Evolutionary conservation across 1,140 invertebrate species (phyloP).

Genomic region (Proales similis): DNA sequence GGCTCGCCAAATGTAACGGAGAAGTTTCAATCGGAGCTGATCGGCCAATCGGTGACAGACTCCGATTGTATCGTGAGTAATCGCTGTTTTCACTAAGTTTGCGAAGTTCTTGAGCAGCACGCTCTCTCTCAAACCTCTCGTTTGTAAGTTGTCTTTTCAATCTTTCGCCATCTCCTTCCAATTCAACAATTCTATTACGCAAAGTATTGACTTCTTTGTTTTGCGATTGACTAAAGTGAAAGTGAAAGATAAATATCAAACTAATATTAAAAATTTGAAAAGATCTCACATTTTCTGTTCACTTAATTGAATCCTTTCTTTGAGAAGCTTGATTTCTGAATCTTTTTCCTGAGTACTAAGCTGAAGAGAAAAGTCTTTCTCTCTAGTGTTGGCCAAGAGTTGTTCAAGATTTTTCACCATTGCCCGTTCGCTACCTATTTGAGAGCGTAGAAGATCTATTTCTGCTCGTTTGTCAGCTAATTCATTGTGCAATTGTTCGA

Average conservation of each 20-base stretch:
- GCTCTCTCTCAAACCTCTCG: conserved; percentile 50
- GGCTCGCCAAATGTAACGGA: background rate
- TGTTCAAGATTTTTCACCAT: conserved; percentile 48
- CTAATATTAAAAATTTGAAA: conserved; percentile 7
- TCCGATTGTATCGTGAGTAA: background rate
- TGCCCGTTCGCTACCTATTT: conserved; percentile 45
- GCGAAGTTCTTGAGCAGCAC: conserved; percentile 32
- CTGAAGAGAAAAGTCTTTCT: conserved; percentile 51
- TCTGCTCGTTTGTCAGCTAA: conserved; percentile 49
- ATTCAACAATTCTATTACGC: conserved; percentile 49
- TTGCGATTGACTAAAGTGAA: conserved; percentile 47
- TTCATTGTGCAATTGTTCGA: conserved; percentile 47
- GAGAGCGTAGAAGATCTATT: conserved; percentile 44
- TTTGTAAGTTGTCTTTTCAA: conserved; percentile 49
- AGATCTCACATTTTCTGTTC: conserved; percentile 51
- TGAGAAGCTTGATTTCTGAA: conserved; percentile 51
- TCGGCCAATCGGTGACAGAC: conserved; percentile 3
- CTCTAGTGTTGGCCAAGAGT: conserved; percentile 47
- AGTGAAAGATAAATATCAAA: background rate
- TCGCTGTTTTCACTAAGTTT: conserved; percentile 24
- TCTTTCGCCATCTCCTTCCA: conserved; percentile 51
- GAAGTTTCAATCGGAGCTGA: background rate
- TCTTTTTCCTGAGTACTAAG: conserved; percentile 48
- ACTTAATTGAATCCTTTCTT: conserved; percentile 49
- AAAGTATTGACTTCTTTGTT: conserved; percentile 48